A percentile compares a stretch with the other conserved stretches of the same genome.
Evolutionary conservation across 2,797 vertebrate species (phyloP).

Genomic region (Discoglossus pictus): DNA sequence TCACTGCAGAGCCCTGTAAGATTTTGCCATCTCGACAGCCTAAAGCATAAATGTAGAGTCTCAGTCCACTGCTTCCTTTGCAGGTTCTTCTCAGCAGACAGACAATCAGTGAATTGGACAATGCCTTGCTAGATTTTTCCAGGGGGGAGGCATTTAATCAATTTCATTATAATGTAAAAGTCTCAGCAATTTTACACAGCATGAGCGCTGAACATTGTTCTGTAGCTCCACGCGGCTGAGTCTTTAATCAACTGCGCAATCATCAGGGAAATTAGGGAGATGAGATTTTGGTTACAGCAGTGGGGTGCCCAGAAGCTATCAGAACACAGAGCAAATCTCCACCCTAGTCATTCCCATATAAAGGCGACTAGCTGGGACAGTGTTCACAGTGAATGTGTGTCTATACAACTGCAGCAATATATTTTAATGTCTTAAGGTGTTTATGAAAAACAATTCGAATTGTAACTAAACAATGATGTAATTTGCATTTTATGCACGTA

Average conservation of each 20-base stretch:
- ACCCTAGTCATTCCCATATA: slow-evolving; percentile 5
- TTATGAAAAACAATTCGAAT: too few relatives aligned
- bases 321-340: slow-evolving; percentile 3
- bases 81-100: slow-evolving; percentile 34
- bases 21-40: slow-evolving; percentile 21
- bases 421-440: too few relatives aligned
- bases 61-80: slow-evolving; percentile 30
- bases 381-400: too few relatives aligned
- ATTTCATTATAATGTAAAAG: slow-evolving; percentile 49
- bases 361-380: too few relatives aligned
- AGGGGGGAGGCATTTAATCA: slow-evolving; percentile 46
- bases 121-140: slow-evolving; percentile 36
- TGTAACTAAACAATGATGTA: too few relatives aligned
- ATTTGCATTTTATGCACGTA: too few relatives aligned
- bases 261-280: slow-evolving; percentile 47
- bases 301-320: slow-evolving; percentile 33
- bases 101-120: slow-evolving; percentile 33
- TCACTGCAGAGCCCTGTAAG: slow-evolving; percentile 20
- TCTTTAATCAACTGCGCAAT: slow-evolving; percentile 51
- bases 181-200: slow-evolving; percentile 48
- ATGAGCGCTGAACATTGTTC: slow-evolving; percentile 44
- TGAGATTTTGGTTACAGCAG: slow-evolving; percentile 38
- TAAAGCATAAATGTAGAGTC: slow-evolving; percentile 19
- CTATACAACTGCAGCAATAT: too few relatives aligned
- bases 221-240: slow-evolving; percentile 37